phyloP scores from a whole-genome alignment of 2,888 invertebrate genomes.

The Ypsolopha sequella region DNA sequence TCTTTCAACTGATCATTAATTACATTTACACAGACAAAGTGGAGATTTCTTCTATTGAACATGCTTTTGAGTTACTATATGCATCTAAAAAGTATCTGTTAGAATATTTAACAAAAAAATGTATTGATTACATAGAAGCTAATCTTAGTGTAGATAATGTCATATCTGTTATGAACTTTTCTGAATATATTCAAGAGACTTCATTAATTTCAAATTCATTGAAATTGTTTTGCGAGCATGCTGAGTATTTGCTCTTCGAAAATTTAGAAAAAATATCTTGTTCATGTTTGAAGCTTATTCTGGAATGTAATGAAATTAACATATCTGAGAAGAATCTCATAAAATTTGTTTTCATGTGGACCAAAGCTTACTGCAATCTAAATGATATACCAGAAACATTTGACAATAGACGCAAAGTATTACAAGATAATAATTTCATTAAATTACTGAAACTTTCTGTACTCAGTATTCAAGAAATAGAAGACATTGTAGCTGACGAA shows the following conservation, averaged over 20 bases:
- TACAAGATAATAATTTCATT: conserved; percentile 52
- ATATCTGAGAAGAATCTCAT: conserved; percentile 65
- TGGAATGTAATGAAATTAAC: conserved; percentile 62
- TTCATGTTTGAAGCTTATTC: conserved; percentile 56
- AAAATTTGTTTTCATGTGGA: conserved; percentile 67
- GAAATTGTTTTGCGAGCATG: conserved; percentile 67
- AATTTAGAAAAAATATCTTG: conserved; percentile 59
- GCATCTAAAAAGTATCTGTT: conserved; percentile 76
- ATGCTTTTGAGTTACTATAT: conserved; percentile 74
- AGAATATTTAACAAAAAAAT: conserved; percentile 58
- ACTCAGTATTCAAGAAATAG: conserved; percentile 41
- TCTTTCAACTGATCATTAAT: conserved; percentile 72
- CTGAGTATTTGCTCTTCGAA: conserved; percentile 62
- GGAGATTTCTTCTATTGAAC: conserved; percentile 62
- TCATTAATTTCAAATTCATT: conserved; percentile 62
- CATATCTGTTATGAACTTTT: conserved; percentile 70
- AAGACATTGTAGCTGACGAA: conserved; percentile 34
- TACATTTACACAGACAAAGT: conserved; percentile 74
- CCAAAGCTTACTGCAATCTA: conserved; percentile 57
- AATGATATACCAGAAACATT: conserved; percentile 39
- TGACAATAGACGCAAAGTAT: conserved; percentile 49
- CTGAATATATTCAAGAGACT: conserved; percentile 70
- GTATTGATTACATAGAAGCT: conserved; percentile 62
- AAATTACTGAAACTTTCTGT: conserved; percentile 53
- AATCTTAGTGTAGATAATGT: conserved; percentile 71